A percentile compares a stretch with the other conserved stretches of the same genome.
These are phyloP conservation scores for Guaruba guarouba DNA, from an alignment of 2,113 vertebrate species.

Conservation along the genomic window DNA sequence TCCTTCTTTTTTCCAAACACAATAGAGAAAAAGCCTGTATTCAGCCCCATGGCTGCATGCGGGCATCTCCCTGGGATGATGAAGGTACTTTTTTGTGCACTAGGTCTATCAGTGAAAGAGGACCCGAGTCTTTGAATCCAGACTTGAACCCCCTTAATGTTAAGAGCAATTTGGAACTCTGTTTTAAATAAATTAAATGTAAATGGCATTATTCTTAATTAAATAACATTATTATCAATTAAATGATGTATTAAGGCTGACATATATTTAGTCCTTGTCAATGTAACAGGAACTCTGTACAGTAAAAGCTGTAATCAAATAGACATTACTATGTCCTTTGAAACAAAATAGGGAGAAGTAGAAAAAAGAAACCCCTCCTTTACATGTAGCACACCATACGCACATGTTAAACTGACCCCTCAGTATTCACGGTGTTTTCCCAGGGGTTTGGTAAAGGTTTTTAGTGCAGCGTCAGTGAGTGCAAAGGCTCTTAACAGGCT, in stretches of 20 bases:
- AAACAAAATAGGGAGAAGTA: neutral
- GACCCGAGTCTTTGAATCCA: neutral
- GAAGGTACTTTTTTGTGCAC: neutral
- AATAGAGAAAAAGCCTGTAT: neutral
- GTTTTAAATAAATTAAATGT: neutral
- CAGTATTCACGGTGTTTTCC: neutral
- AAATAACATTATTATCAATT: neutral
- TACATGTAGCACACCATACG: neutral
- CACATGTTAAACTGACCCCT: neutral
- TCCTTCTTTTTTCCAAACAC: neutral
- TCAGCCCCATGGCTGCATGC: neutral
- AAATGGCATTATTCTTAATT: neutral
- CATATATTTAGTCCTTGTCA: neutral
- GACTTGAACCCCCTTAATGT: neutral
- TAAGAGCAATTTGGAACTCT: neutral
- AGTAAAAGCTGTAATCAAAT: neutral
- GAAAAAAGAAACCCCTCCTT: neutral
- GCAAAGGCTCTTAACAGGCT: neutral
- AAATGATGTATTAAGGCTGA: neutral
- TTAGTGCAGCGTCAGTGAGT: neutral
- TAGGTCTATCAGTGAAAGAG: neutral
- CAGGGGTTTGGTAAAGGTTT: neutral
- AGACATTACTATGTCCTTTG: neutral
- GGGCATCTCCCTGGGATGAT: neutral
- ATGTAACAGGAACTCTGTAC: neutral